These are phyloP conservation scores for Apis florea DNA, from an alignment of 1,140 invertebrate genomes.

Conservation along the genomic window DNA sequence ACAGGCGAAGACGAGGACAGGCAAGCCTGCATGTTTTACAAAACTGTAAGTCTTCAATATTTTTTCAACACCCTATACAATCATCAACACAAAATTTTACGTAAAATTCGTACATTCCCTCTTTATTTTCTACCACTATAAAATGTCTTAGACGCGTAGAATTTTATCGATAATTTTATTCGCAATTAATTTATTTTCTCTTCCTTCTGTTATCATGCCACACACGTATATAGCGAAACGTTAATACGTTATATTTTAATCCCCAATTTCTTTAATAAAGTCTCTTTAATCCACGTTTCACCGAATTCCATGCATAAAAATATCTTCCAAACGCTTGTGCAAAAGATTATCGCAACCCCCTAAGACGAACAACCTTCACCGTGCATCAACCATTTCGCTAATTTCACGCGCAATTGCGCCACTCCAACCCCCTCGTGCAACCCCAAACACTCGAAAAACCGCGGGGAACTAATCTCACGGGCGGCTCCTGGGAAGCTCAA, in stretches of 20 bases:
- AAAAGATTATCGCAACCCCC: no score
- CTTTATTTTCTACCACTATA: no score
- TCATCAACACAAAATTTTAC: background rate
- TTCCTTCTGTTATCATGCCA: no score
- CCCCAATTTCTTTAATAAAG: background rate
- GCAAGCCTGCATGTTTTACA: conserved; percentile 98
- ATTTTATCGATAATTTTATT: background rate
- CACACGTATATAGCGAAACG: no score
- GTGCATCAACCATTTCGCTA: background rate
- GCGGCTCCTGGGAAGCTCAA: conserved; percentile 3
- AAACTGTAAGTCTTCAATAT: conserved; percentile 88
- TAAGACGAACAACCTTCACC: background rate
- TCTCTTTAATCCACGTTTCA: background rate
- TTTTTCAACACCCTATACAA: no score
- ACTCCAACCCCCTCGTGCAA: background rate
- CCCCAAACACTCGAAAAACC: conserved; percentile 6
- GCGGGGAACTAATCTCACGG: background rate
- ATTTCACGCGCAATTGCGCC: background rate
- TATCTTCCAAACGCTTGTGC: background rate
- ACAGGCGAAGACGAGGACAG: conserved; percentile 95
- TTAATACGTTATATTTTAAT: no score
- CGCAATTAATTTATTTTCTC: no score
- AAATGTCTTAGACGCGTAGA: background rate
- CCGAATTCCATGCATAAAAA: background rate
- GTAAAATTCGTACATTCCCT: no score